Conservation (phyloP, 2,113 vertebrate species). For the Cnemophilus loriae region DNA sequence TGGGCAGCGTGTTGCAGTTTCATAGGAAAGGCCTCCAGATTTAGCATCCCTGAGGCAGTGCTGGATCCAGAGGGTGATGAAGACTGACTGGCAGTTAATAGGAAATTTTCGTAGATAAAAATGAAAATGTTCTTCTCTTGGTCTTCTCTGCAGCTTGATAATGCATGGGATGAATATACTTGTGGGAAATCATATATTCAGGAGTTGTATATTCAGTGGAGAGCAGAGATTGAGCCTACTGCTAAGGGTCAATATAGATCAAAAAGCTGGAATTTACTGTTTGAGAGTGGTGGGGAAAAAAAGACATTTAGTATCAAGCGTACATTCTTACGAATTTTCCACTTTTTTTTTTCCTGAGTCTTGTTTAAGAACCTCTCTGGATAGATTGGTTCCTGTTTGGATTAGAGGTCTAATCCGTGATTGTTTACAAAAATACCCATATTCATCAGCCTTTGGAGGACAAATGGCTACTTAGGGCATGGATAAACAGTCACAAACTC, state of each 20-base stretch:
- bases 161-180: not conserved
- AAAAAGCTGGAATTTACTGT: not conserved
- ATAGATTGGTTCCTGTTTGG: not conserved
- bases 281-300: fast-evolving
- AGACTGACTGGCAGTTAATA: not conserved
- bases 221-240: not conserved
- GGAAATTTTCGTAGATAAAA: not conserved
- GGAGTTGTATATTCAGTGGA: not conserved
- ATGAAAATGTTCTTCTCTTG: not conserved
- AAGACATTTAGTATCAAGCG: not conserved
- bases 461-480: not conserved
- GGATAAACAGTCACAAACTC: not conserved
- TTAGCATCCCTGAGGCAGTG: not conserved
- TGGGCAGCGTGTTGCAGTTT: not conserved
- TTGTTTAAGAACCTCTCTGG: not conserved
- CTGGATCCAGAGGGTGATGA: not conserved
- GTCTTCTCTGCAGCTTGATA: not conserved
- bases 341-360: not conserved
- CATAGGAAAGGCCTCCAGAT: not conserved
- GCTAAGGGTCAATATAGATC: not conserved
- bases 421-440: not conserved
- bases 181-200: not conserved
- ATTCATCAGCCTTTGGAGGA: not conserved
- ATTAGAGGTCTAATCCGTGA: not conserved
- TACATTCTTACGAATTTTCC: not conserved